phyloP scores from a whole-genome alignment of 2,113 vertebrate species.

The Campylorhamphus procurvoides region DNA sequence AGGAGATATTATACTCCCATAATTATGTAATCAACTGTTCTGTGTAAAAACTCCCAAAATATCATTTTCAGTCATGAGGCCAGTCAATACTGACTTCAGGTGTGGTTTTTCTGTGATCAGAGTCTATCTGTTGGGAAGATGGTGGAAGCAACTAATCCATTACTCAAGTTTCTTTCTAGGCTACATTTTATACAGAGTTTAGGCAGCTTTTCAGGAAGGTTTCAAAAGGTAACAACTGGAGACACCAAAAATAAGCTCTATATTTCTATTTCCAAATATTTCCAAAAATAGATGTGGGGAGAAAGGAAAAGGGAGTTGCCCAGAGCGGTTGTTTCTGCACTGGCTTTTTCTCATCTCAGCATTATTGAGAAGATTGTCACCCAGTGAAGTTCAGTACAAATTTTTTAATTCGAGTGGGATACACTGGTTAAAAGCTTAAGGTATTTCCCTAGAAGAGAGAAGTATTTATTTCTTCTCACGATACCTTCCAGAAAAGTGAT shows the following conservation, averaged over 20 bases:
- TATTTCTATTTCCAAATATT: neutral
- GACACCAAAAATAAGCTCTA: neutral
- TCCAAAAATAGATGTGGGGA: neutral
- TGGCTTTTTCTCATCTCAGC: neutral
- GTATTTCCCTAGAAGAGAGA: neutral
- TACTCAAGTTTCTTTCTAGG: neutral
- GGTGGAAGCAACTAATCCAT: neutral
- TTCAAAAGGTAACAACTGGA: slow-evolving; percentile 21
- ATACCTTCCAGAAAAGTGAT: slow-evolving; percentile 20
- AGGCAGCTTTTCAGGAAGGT: neutral
- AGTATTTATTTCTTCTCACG: neutral
- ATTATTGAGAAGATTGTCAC: neutral
- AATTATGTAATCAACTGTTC: neutral
- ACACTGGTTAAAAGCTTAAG: neutral
- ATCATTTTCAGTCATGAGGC: neutral
- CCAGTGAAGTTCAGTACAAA: neutral
- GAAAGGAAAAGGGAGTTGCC: neutral
- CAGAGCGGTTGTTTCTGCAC: neutral
- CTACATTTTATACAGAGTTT: neutral
- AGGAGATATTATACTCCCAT: neutral
- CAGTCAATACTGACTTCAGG: neutral
- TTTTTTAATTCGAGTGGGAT: neutral
- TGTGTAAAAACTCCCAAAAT: neutral
- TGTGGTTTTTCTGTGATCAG: neutral
- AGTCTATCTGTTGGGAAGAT: neutral